phyloP scores from a whole-genome alignment of 2,113 vertebrate genomes.

The Arvicanthis niloticus region DNA sequence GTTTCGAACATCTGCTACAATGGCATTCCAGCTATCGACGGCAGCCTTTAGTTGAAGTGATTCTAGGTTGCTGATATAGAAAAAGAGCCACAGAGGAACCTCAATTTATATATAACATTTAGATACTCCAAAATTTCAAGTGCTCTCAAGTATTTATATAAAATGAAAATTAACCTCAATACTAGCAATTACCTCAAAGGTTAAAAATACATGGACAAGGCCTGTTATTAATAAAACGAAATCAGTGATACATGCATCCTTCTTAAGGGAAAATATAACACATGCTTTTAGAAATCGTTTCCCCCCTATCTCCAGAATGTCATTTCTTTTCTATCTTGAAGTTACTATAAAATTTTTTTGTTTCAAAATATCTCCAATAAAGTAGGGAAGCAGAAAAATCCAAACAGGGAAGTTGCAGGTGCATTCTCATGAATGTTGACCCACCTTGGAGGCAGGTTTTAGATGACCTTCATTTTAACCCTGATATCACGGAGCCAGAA shows the following conservation, averaged over 20 bases:
- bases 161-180: slow-evolving; percentile 35
- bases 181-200: slow-evolving; percentile 33
- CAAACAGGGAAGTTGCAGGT: neutral
- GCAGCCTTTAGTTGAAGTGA: slow-evolving; percentile 81
- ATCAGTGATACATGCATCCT: neutral
- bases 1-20: slow-evolving; percentile 81
- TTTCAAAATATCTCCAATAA: neutral
- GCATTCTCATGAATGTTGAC: neutral
- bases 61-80: slow-evolving; percentile 73
- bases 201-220: neutral
- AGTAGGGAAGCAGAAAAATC: neutral
- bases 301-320: neutral
- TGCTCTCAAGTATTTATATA: slow-evolving; percentile 27
- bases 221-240: slow-evolving; percentile 44
- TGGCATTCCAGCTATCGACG: slow-evolving; percentile 82
- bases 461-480: neutral
- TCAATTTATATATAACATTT: slow-evolving; percentile 45
- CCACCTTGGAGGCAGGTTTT: slow-evolving; percentile 45
- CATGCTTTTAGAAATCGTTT: neutral
- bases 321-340: neutral
- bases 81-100: slow-evolving; percentile 61
- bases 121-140: slow-evolving; percentile 42
- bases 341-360: neutral
- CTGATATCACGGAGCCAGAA: neutral
- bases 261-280: slow-evolving; percentile 19